Evolutionary conservation across 2,888 invertebrate genomes (phyloP).

Genomic region (Mystacides longicornis): DNA sequence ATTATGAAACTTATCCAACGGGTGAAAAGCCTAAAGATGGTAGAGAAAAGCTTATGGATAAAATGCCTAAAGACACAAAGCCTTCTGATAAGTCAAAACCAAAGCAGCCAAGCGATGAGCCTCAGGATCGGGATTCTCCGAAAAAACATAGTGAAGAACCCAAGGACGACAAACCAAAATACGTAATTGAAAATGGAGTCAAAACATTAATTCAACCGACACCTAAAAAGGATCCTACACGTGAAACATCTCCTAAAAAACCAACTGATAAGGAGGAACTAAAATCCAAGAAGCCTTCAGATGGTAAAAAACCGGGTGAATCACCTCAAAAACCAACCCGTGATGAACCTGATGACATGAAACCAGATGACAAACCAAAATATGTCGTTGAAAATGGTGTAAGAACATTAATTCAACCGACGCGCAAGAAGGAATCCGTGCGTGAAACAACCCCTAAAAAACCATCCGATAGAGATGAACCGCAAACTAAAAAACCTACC

Average conservation of each 20-base stretch:
- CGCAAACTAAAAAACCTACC: constrained; percentile 2
- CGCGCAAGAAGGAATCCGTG: constrained; percentile 25
- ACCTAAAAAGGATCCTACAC: too few species aligned
- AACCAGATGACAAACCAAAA: constrained; percentile 8
- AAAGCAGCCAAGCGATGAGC: not conserved
- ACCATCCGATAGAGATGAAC: constrained; percentile 7
- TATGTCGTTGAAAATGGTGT: constrained; percentile 22
- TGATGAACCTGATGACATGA: constrained; percentile 4
- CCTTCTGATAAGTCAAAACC: constrained; percentile 7
- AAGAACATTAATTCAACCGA: constrained; percentile 21
- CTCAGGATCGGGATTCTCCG: too few species aligned
- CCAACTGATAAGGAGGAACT: constrained; percentile 8
- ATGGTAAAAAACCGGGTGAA: not conserved
- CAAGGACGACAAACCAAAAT: too few species aligned
- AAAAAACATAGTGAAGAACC: too few species aligned
- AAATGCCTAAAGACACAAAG: constrained; percentile 8
- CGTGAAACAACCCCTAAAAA: not conserved
- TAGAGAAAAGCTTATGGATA: constrained; percentile 11
- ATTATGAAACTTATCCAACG: not conserved
- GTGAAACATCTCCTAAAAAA: too few species aligned
- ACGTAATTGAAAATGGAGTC: too few species aligned
- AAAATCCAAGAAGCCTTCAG: constrained; percentile 2
- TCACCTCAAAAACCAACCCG: not conserved
- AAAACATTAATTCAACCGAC: too few species aligned
- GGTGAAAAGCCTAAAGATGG: not conserved